These are phyloP conservation scores for Stenurella melanura DNA, from an alignment of 2,888 invertebrate genomes.

Conservation along the genomic window DNA sequence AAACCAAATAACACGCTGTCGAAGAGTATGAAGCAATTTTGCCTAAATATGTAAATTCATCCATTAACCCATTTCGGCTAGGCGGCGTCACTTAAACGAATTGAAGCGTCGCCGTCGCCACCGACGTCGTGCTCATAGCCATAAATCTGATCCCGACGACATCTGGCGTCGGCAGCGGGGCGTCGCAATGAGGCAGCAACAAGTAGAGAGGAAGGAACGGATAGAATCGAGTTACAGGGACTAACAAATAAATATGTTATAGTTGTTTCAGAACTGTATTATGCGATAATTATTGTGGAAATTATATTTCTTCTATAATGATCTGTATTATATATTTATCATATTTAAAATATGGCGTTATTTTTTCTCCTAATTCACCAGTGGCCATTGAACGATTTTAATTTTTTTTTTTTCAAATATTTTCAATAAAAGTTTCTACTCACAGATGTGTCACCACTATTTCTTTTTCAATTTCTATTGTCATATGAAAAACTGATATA, in stretches of 20 bases:
- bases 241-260: not conserved
- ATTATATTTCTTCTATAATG: no score
- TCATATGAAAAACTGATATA: no score
- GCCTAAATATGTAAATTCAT: slow-evolving; percentile 44
- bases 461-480: no score
- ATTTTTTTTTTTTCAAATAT: no score
- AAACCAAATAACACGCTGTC: slow-evolving; percentile 47
- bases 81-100: slow-evolving; percentile 38
- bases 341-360: no score
- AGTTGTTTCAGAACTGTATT: no score
- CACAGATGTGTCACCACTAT: no score
- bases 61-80: slow-evolving; percentile 38
- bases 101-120: slow-evolving; percentile 41
- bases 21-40: slow-evolving; percentile 41
- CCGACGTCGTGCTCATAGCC: slow-evolving; percentile 32
- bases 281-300: no score
- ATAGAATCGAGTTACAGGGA: not conserved
- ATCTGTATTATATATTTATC: no score
- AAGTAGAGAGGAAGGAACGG: slow-evolving; percentile 13
- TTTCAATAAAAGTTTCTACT: no score
- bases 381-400: no score
- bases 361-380: no score
- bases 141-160: slow-evolving; percentile 40
- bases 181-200: slow-evolving; percentile 30
- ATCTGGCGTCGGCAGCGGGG: slow-evolving; percentile 39